Percentiles rank a stretch among this genome's conserved stretches.
These are phyloP conservation scores for Platorchestia sp. DNA, from an alignment of 1,140 invertebrate species.

Conservation along the genomic window DNA sequence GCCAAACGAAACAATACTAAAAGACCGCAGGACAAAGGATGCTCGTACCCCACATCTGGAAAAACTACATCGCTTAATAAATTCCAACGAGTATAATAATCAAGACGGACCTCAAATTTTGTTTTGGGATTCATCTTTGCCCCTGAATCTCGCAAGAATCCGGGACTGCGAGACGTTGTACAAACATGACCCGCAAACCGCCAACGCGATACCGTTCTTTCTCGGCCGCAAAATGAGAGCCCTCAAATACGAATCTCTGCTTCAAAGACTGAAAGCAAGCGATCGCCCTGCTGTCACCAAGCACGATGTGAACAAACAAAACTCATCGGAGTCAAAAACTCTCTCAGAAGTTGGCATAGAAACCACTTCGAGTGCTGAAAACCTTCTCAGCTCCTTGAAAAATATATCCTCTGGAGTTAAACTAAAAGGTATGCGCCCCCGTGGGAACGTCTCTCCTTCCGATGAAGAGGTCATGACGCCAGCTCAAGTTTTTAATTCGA, in stretches of 20 bases:
- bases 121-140: constrained; percentile 25
- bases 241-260: background rate
- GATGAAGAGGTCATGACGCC: background rate
- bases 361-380: background rate
- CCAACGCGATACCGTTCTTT: background rate
- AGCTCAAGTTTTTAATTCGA: no score
- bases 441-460: background rate
- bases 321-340: background rate
- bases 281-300: background rate
- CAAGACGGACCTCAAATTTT: background rate
- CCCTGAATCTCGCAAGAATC: background rate
- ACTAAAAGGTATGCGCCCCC: background rate
- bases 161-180: background rate
- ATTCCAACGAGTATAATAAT: background rate
- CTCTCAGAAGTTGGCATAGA: background rate
- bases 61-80: background rate
- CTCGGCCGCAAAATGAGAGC: constrained; percentile 17
- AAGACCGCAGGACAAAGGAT: background rate
- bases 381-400: background rate
- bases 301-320: background rate
- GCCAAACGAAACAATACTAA: background rate
- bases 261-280: background rate
- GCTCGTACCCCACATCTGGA: background rate
- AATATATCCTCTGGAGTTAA: background rate
- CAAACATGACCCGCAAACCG: background rate